Conservation (phyloP, 1,140 invertebrate genomes). For the Lasaia peninsularis region DNA sequence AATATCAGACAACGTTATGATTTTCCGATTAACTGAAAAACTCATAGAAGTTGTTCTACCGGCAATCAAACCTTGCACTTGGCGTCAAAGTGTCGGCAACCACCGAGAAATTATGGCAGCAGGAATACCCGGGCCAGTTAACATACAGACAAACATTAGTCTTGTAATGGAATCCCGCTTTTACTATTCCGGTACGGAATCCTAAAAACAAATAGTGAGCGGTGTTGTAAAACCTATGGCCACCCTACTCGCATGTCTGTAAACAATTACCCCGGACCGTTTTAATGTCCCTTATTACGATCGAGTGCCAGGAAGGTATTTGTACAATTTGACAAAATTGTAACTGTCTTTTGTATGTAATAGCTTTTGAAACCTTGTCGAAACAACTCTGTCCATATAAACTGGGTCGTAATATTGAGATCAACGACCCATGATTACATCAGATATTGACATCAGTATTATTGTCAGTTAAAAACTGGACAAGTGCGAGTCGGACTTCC, state of each 20-base stretch:
- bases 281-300: constrained; percentile 35
- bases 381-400: constrained; percentile 12
- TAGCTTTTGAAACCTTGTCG: constrained; percentile 23
- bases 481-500: no score
- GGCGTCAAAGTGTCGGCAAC: no score
- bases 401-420: constrained; percentile 20
- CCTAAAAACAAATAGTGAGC: background rate
- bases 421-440: constrained; percentile 24
- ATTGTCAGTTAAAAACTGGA: constrained; percentile 12
- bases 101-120: no score
- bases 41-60: no score
- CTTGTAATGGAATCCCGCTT: no score
- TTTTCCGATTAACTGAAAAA: no score
- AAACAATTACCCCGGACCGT: constrained; percentile 34
- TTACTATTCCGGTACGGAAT: background rate
- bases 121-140: no score
- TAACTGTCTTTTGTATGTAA: constrained; percentile 25
- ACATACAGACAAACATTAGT: no score
- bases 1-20: no score
- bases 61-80: no score
- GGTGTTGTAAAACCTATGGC: background rate
- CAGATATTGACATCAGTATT: constrained; percentile 22
- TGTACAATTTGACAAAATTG: constrained; percentile 36
- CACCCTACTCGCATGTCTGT: constrained; percentile 32
- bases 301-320: constrained; percentile 18